Conservation (phyloP, 1,140 invertebrate genomes). For the Piezodorus guildinii region DNA sequence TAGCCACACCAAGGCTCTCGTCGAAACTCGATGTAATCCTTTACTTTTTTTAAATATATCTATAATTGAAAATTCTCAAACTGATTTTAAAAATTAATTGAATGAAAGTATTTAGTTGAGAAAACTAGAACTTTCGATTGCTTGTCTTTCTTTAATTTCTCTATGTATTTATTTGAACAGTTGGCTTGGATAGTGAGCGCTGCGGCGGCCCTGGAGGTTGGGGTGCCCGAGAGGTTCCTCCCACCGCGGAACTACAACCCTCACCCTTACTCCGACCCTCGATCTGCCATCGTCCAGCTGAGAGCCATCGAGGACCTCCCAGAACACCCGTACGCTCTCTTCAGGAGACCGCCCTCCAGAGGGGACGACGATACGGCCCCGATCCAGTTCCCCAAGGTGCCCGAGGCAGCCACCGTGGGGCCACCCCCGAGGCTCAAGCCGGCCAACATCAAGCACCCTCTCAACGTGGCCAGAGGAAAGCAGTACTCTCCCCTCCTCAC, state of each 20-base stretch:
- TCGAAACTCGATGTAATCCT: too few relatives aligned
- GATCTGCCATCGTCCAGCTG: slow-evolving; percentile 5
- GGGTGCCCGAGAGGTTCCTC: slow-evolving; percentile 28
- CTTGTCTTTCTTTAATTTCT: too few relatives aligned
- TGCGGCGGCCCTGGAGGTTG: slow-evolving; percentile 20
- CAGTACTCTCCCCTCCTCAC: neutral
- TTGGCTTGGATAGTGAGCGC: neutral
- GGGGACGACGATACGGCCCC: slow-evolving; percentile 15
- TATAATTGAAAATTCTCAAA: too few relatives aligned
- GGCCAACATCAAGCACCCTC: slow-evolving; percentile 18
- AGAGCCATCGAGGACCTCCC: neutral
- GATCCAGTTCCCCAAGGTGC: slow-evolving; percentile 27
- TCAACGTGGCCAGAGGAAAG: neutral
- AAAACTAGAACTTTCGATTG: too few relatives aligned
- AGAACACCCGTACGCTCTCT: slow-evolving; percentile 21
- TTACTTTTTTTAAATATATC: too few relatives aligned
- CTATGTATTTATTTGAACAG: too few relatives aligned
- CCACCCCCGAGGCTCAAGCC: slow-evolving; percentile 15
- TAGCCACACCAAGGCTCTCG: too few relatives aligned
- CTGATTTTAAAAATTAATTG: too few relatives aligned
- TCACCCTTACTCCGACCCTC: slow-evolving; percentile 23
- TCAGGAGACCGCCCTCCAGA: slow-evolving; percentile 18
- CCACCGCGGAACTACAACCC: slow-evolving; percentile 28
- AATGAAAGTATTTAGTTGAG: too few relatives aligned
- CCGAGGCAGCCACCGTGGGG: slow-evolving; percentile 10